Evolutionary conservation across 2,888 invertebrate species (phyloP).

Genomic region (Lithophane ornitopus): DNA sequence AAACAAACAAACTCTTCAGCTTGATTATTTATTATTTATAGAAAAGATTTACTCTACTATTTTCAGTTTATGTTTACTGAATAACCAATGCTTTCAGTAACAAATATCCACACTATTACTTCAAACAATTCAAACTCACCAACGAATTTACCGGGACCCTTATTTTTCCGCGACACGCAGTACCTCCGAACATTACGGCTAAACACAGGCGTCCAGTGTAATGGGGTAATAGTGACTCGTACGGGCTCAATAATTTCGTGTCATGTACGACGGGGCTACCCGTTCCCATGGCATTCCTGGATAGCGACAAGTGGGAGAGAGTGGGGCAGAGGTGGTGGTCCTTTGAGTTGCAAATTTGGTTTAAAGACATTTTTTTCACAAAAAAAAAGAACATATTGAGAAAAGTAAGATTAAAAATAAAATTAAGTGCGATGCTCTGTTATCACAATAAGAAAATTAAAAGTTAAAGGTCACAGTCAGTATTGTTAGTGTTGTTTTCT

Average conservation of each 20-base stretch:
- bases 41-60: not conserved
- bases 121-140: conserved; percentile 11
- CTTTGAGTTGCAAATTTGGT: not conserved
- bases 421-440: too few relatives aligned
- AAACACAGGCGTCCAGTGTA: conserved; percentile 67
- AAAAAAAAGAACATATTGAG: too few relatives aligned
- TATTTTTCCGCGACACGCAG: conserved; percentile 63
- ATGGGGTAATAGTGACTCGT: conserved; percentile 80
- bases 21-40: too few relatives aligned
- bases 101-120: not conserved
- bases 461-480: too few relatives aligned
- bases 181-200: conserved; percentile 55
- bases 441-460: too few relatives aligned
- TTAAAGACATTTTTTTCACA: too few relatives aligned
- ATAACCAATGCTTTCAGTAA: not conserved
- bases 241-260: conserved; percentile 82
- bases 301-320: conserved; percentile 47
- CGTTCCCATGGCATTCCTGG: conserved; percentile 87
- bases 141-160: conserved; percentile 10
- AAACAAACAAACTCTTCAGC: too few relatives aligned
- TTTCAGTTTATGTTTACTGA: not conserved
- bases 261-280: conserved; percentile 79
- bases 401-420: too few relatives aligned
- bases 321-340: conserved; percentile 40
- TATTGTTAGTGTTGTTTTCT: too few relatives aligned